These are phyloP conservation scores for Drosophila nigricruria DNA, from an alignment of 2,888 invertebrate genomes.

Conservation along the genomic window DNA sequence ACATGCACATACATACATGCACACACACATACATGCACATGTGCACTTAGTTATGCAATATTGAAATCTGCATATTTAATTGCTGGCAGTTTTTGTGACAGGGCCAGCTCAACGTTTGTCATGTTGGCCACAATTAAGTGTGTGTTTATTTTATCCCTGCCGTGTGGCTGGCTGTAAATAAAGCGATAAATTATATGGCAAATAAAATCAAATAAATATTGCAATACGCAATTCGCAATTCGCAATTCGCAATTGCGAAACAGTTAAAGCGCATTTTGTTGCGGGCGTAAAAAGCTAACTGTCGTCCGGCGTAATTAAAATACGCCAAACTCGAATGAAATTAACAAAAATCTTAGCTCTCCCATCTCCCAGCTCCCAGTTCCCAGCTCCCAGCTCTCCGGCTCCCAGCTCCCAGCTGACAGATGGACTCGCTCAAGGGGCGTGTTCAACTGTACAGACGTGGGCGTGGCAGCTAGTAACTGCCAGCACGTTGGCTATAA, in stretches of 20 bases:
- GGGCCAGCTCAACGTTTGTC: conserved; percentile 43
- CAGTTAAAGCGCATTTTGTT: conserved; percentile 38
- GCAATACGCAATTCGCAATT: conserved; percentile 29
- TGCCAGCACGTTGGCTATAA: conserved; percentile 43
- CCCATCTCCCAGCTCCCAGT: too few species aligned
- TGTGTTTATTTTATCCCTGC: conserved; percentile 58
- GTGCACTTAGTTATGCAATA: conserved; percentile 12
- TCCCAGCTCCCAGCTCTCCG: conserved; percentile 17
- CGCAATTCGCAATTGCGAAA: conserved; percentile 7
- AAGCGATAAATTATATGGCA: conserved; percentile 20
- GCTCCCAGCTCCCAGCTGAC: conserved; percentile 27
- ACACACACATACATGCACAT: conserved; percentile 1
- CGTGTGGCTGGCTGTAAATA: conserved; percentile 6
- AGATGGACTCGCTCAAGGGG: conserved; percentile 11
- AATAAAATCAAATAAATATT: conserved; percentile 25
- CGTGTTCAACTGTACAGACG: background rate
- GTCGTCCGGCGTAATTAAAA: conserved; percentile 52
- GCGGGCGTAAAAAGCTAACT: conserved; percentile 29
- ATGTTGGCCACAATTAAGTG: conserved; percentile 63
- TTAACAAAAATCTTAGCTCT: conserved; percentile 37
- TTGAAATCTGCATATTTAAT: conserved; percentile 39
- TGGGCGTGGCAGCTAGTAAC: conserved; percentile 5
- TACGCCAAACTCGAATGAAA: conserved; percentile 56
- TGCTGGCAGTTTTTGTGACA: conserved; percentile 44
- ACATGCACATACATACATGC: background rate